Conservation (phyloP, 2,888 invertebrate genomes). For the Phengaris alcon region DNA sequence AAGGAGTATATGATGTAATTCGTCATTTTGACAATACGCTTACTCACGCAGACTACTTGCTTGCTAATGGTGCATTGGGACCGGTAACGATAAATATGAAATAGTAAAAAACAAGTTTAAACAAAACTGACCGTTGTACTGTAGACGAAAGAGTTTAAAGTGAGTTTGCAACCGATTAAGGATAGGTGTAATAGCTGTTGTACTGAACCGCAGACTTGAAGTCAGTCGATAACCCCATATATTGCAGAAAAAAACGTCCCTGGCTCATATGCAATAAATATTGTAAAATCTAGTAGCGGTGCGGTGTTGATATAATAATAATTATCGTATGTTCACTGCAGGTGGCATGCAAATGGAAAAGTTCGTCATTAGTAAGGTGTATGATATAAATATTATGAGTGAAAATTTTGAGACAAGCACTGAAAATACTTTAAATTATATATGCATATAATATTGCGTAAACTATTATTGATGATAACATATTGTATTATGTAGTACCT, state of each 20-base stretch:
- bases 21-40: conserved; percentile 30
- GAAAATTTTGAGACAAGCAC: not conserved
- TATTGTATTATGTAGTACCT: too few species aligned
- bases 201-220: conserved; percentile 47
- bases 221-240: conserved; percentile 61
- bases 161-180: not conserved
- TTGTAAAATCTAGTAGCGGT: not conserved
- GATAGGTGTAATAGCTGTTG: not conserved
- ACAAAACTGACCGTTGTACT: conserved; percentile 35
- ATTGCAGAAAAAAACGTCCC: conserved; percentile 38
- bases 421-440: not conserved
- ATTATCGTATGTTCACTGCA: not conserved
- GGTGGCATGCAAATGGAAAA: not conserved
- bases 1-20: conserved; percentile 28
- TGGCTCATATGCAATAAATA: conserved; percentile 1
- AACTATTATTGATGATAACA: too few species aligned
- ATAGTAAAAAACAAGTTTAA: not conserved
- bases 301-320: not conserved
- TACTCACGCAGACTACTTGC: conserved; percentile 46
- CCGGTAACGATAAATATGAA: conserved; percentile 49
- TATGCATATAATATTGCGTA: not conserved
- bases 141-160: conserved; percentile 31
- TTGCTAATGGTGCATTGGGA: conserved; percentile 62
- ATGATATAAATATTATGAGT: not conserved
- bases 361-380: not conserved